These are phyloP conservation scores for Pachycephala philippinensis DNA, from an alignment of 2,113 vertebrate genomes.

Conservation along the genomic window DNA sequence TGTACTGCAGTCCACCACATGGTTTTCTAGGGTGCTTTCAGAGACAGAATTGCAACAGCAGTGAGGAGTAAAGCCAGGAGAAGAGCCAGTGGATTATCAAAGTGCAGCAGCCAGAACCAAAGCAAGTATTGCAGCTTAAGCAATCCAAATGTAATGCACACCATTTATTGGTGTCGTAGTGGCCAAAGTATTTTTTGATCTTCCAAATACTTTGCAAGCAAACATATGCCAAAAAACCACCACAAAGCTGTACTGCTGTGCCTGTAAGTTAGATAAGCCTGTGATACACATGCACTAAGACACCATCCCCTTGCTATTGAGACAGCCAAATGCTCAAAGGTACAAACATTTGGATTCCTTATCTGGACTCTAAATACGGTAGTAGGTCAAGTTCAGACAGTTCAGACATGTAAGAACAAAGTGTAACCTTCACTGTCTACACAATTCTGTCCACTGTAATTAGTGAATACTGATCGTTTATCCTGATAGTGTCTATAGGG, in stretches of 20 bases:
- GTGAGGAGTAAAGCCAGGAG: neutral
- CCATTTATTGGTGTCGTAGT: accelerated
- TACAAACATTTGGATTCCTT: neutral
- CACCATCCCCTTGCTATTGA: neutral
- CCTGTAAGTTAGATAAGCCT: neutral
- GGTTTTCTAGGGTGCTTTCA: neutral
- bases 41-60: neutral
- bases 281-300: neutral
- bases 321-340: neutral
- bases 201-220: neutral
- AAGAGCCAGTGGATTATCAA: neutral
- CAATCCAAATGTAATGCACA: too few species aligned
- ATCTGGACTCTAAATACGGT: neutral
- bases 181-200: neutral
- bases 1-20: neutral
- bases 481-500: neutral
- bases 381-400: neutral
- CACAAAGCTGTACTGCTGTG: neutral
- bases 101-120: neutral
- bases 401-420: neutral
- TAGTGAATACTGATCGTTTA: neutral
- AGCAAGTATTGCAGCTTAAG: neutral
- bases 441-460: neutral
- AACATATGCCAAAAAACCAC: neutral
- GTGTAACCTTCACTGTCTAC: neutral